These are phyloP conservation scores for Platichthys flesus DNA, from an alignment of 2,113 vertebrate species.

Conservation along the genomic window DNA sequence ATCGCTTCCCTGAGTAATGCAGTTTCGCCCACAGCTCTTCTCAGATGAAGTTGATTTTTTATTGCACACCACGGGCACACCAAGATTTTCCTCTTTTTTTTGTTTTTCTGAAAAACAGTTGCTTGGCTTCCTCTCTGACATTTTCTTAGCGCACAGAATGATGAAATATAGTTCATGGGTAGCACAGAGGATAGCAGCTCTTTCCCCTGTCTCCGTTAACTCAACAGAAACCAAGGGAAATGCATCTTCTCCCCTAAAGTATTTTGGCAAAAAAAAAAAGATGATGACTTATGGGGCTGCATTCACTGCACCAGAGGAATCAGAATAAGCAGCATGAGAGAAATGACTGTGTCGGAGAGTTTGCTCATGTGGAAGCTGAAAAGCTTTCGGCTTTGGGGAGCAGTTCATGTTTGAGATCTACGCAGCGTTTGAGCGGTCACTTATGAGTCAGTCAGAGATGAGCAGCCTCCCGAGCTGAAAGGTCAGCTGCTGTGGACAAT, in stretches of 20 bases:
- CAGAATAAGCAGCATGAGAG: constrained; percentile 5
- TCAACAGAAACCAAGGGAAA: constrained; percentile 32
- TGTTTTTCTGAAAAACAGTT: constrained; percentile 33
- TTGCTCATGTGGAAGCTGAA: neutral
- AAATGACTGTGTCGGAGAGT: neutral
- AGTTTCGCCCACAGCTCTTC: constrained; percentile 47
- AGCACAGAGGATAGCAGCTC: constrained; percentile 11
- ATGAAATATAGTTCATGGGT: constrained; percentile 59
- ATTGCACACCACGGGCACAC: constrained; percentile 39
- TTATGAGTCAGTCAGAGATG: constrained; percentile 36
- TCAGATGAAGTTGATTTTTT: constrained; percentile 65
- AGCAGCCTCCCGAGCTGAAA: constrained; percentile 43
- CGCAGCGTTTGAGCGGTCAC: neutral
- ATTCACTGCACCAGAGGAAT: constrained; percentile 14
- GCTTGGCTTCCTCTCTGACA: constrained; percentile 56
- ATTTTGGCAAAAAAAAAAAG: constrained; percentile 6
- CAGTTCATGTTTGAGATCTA: neutral
- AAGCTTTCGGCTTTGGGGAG: neutral
- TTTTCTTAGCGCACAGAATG: constrained; percentile 52
- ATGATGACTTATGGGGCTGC: constrained; percentile 33
- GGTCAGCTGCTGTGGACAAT: constrained; percentile 64
- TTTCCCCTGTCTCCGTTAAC: constrained; percentile 16
- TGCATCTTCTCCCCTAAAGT: neutral
- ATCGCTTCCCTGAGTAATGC: constrained; percentile 58
- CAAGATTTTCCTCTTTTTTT: constrained; percentile 37